These are phyloP conservation scores for Ovis canadensis DNA, from an alignment of 2,113 vertebrate genomes.

Conservation along the genomic window DNA sequence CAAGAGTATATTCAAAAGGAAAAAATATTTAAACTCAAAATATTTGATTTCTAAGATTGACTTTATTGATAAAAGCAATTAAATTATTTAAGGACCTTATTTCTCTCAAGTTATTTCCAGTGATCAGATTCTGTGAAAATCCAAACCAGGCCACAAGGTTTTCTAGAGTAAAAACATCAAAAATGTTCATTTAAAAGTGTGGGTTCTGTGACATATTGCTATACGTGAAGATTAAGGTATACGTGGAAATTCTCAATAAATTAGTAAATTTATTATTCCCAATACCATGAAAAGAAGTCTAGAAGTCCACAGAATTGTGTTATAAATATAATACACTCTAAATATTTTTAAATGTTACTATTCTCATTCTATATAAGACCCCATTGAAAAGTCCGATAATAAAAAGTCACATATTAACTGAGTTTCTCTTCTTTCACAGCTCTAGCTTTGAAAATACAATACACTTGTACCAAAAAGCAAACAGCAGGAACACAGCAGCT, in stretches of 20 bases:
- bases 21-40: not conserved
- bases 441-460: not conserved
- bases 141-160: not conserved
- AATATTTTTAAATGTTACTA: not conserved
- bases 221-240: not conserved
- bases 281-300: not conserved
- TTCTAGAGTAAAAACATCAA: not conserved
- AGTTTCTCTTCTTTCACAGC: not conserved
- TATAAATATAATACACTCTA: not conserved
- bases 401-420: not conserved
- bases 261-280: not conserved
- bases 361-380: not conserved
- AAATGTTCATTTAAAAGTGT: not conserved
- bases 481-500: not conserved
- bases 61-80: not conserved
- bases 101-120: slow-evolving; percentile 5
- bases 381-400: not conserved
- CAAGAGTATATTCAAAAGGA: not conserved
- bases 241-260: not conserved
- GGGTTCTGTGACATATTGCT: not conserved
- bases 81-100: not conserved
- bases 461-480: not conserved
- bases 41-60: not conserved
- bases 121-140: not conserved
- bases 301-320: not conserved